phyloP scores from a whole-genome alignment of 1,140 invertebrate species.

The Leptestheria dahalacensis region DNA sequence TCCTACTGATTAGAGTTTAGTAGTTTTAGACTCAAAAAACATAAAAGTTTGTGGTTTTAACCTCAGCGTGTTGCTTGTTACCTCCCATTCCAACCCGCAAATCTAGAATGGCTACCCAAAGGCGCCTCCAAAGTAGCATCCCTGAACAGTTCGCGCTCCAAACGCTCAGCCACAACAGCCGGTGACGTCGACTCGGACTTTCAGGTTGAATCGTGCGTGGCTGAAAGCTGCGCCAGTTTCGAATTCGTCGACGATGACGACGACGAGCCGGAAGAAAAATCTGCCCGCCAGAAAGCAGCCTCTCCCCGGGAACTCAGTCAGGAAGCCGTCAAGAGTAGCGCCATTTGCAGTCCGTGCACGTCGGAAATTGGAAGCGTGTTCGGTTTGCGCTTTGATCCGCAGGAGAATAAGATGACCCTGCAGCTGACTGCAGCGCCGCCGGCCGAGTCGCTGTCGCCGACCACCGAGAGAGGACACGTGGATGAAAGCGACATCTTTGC shows the following conservation, averaged over 20 bases:
- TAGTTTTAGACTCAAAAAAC: too few species aligned
- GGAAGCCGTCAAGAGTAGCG: constrained; percentile 21
- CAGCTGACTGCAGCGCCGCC: constrained; percentile 11
- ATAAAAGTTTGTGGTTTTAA: too few species aligned
- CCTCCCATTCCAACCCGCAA: too few species aligned
- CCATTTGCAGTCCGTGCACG: constrained; percentile 9
- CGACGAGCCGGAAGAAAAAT: constrained; percentile 28
- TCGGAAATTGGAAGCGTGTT: constrained; percentile 15
- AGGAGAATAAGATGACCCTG: constrained; percentile 21
- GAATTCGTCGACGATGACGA: constrained; percentile 33
- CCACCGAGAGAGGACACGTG: not conserved
- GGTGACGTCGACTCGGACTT: constrained; percentile 3
- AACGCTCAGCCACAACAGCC: not conserved
- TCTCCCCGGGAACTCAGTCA: constrained; percentile 23
- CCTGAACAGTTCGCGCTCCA: not conserved
- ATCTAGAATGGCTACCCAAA: not conserved
- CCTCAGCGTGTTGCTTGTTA: not conserved
- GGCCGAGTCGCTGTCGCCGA: not conserved
- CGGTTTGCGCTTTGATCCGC: constrained; percentile 19
- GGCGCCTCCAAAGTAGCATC: not conserved
- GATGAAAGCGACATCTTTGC: not conserved
- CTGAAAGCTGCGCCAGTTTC: constrained; percentile 45
- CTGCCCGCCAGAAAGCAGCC: constrained; percentile 32
- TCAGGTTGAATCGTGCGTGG: constrained; percentile 27
- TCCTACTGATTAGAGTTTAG: too few species aligned